phyloP scores from a whole-genome alignment of 2,888 invertebrate species.

The Rhimphoctona megacephalus region DNA sequence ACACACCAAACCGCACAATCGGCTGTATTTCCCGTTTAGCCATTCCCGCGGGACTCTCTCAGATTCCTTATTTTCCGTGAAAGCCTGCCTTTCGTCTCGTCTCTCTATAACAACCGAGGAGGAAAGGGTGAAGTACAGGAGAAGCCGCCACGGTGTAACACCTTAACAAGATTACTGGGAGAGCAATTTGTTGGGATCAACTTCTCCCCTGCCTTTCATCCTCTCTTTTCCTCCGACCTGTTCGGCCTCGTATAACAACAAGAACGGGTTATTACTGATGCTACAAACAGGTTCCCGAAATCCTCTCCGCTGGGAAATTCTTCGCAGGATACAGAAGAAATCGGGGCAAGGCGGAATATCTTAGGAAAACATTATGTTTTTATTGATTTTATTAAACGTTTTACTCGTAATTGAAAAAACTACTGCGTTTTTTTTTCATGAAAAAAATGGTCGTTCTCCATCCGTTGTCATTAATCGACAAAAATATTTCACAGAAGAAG shows the following conservation, averaged over 20 bases:
- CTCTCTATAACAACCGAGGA: constrained; percentile 31
- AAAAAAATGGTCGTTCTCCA: not conserved
- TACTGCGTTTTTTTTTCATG: not conserved
- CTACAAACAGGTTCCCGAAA: constrained; percentile 65
- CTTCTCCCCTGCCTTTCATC: constrained; percentile 38
- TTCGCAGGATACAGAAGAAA: constrained; percentile 10
- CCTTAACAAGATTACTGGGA: constrained; percentile 77
- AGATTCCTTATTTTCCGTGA: constrained; percentile 52
- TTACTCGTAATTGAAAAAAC: not conserved
- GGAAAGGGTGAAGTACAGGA: constrained; percentile 54
- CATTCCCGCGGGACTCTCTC: constrained; percentile 68
- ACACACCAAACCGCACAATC: not conserved
- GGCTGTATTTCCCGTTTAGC: constrained; percentile 10
- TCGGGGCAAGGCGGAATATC: not conserved
- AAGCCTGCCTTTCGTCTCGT: constrained; percentile 50
- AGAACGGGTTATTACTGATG: constrained; percentile 56
- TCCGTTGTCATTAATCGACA: too few relatives aligned
- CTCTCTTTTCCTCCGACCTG: constrained; percentile 19
- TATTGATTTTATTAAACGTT: not conserved
- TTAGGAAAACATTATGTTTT: not conserved
- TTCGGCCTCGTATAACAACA: constrained; percentile 22
- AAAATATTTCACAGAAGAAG: too few relatives aligned
- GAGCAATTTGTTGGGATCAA: constrained; percentile 77
- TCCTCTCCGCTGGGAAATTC: constrained; percentile 26
- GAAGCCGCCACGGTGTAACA: constrained; percentile 70